Evolutionary conservation across 2,113 vertebrate species (phyloP).

Genomic region (Microtus ochrogaster): DNA sequence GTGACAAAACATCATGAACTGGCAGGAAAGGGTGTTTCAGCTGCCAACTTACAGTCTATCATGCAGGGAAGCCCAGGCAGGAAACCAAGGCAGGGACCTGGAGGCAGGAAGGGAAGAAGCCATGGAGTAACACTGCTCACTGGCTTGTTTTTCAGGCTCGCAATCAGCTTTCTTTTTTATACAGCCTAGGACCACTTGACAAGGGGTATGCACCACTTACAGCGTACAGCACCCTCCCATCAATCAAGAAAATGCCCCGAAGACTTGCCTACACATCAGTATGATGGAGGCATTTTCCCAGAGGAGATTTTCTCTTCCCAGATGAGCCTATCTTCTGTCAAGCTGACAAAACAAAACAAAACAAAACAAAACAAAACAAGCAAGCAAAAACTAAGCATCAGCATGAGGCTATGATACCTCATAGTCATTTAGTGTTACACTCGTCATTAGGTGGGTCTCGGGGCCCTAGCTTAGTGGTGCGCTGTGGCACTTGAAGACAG

Average conservation of each 20-base stretch:
- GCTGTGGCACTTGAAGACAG: background rate
- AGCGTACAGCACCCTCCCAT: background rate
- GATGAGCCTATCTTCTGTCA: background rate
- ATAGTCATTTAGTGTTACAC: background rate
- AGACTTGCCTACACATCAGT: background rate
- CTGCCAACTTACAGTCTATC: background rate
- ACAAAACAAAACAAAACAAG: background rate
- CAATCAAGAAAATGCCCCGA: background rate
- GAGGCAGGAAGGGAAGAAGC: background rate
- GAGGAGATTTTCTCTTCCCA: background rate
- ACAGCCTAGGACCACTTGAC: background rate
- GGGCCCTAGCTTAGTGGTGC: background rate
- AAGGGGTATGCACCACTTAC: background rate
- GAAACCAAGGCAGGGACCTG: background rate
- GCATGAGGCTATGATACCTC: background rate
- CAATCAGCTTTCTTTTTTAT: background rate
- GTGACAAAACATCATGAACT: background rate
- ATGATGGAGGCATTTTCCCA: background rate
- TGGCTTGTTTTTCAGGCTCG: background rate
- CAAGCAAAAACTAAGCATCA: background rate
- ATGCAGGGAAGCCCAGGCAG: background rate
- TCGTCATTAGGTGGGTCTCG: background rate
- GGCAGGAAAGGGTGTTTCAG: background rate
- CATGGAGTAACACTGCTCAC: background rate
- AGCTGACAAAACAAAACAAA: background rate